Base-by-base conservation (phyloP, 2,797 vertebrate species). In the Eospalax fontanierii region DNA sequence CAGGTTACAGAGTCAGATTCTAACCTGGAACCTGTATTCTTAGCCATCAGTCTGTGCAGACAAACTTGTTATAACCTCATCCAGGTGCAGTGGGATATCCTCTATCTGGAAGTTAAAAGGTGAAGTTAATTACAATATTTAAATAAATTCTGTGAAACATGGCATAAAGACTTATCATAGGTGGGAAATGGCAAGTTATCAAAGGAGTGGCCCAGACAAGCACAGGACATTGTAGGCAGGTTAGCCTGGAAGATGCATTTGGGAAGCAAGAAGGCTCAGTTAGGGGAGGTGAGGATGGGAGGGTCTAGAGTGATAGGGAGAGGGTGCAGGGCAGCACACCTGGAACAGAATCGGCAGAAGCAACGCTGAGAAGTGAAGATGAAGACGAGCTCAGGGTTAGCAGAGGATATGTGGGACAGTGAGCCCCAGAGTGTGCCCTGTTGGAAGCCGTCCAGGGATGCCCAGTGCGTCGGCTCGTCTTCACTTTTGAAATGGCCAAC, bases 241-340 rank as follows among this genome's bases (percentile, higher is more conserved):
- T 9, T 11, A 9, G 30, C 33, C 10, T 2, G 6, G 61, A 76
- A 40, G 30, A 33, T 10, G 4, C 10, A 19, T 0, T 68, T 57
- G 43, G 43, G 59, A 65, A 50, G 11, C 89, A 24, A 24, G 26
- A 65, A 4, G 19, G 15, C 33, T 24, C n/a, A 4, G 22, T 19
- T 7, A 14, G 11, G 18, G 43, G 4, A 5, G 6, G 6, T 0
- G 3, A 40, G 15, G 63, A 1, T 33, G 28, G 40, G 11, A 4
- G 33, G 50, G 4, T 70, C 30, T 57, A 14, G 28, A 4, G 19
- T 33, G 3, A 54, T 0, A 6, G 10, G 0, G 38, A 21, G 40
- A 59, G 63, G 63, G 14, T 1, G 0, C 35, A 30, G 9, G 50
- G 12, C 50, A 1, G 21, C 50, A 19, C 26, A n/a, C 2, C 0